These are phyloP conservation scores for Lithophane ornitopus DNA, from an alignment of 2,888 invertebrate species.

Conservation along the genomic window DNA sequence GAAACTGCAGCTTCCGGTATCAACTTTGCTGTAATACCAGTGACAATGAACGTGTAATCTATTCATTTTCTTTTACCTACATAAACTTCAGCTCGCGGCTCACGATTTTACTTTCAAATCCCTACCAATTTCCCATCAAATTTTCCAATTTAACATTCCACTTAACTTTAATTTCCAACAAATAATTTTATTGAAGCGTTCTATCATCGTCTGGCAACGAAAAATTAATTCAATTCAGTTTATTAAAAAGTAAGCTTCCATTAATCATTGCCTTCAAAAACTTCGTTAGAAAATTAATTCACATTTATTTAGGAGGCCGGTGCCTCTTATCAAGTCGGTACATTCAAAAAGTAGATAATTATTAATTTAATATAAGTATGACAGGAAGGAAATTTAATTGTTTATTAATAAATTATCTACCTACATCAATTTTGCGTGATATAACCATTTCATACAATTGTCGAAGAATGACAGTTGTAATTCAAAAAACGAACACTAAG, in stretches of 20 bases:
- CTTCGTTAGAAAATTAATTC: conserved; percentile 45
- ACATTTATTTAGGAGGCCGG: conserved; percentile 12
- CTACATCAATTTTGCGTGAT: background rate
- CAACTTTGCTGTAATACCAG: too few species aligned
- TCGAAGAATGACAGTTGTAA: background rate
- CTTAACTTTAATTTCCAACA: conserved; percentile 40
- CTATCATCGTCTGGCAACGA: conserved; percentile 15
- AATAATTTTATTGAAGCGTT: conserved; percentile 31
- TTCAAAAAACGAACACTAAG: too few species aligned
- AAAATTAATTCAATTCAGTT: conserved; percentile 38
- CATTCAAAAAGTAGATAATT: background rate
- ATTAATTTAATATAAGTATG: background rate
- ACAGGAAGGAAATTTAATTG: background rate
- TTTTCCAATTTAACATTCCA: conserved; percentile 26
- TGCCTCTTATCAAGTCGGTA: conserved; percentile 7
- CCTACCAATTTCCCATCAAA: background rate
- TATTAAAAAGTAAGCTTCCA: conserved; percentile 22
- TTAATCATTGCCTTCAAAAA: conserved; percentile 52
- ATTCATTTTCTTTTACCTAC: too few species aligned
- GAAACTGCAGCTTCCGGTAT: too few species aligned
- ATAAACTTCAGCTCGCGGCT: background rate
- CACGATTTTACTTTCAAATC: conserved; percentile 10
- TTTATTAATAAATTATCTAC: too few species aligned
- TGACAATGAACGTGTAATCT: too few species aligned
- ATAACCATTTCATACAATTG: background rate